Evolutionary conservation across 2,888 invertebrate species (phyloP).

Genomic region (Pheosia tremula): DNA sequence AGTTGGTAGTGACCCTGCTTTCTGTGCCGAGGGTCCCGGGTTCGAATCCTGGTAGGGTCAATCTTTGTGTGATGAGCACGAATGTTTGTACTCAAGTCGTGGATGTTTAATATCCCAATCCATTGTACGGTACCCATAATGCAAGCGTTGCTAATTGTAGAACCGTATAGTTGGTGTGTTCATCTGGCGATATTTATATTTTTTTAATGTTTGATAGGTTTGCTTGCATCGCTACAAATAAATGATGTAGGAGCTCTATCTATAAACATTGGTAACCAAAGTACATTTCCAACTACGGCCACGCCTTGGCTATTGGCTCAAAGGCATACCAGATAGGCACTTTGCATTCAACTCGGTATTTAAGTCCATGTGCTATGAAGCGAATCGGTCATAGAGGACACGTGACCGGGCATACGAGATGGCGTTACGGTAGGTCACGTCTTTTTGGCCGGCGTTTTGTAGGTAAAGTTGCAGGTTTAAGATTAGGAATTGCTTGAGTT

Average conservation of each 20-base stretch:
- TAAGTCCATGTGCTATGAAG: constrained; percentile 40
- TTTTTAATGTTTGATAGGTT: background rate
- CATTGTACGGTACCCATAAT: too few relatives aligned
- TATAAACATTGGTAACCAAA: background rate
- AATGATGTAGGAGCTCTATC: background rate
- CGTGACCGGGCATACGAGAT: constrained; percentile 22
- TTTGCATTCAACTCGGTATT: constrained; percentile 51
- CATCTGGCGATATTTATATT: too few relatives aligned
- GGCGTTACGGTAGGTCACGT: constrained; percentile 6
- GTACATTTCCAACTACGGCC: background rate
- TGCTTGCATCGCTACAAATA: background rate
- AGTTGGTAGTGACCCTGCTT: too few relatives aligned
- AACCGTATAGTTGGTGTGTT: too few relatives aligned
- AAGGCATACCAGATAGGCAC: constrained; percentile 17
- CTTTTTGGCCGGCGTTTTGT: background rate
- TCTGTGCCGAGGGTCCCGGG: too few relatives aligned
- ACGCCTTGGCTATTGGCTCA: background rate
- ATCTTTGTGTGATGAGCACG: too few relatives aligned
- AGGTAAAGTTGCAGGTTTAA: too few relatives aligned
- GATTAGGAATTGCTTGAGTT: too few relatives aligned
- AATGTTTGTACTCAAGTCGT: too few relatives aligned
- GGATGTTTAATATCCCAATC: too few relatives aligned
- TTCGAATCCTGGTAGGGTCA: too few relatives aligned
- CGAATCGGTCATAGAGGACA: constrained; percentile 27
- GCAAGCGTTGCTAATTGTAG: too few relatives aligned